Conservation (phyloP, 1,140 invertebrate species). For the Zaprionus davidi region DNA sequence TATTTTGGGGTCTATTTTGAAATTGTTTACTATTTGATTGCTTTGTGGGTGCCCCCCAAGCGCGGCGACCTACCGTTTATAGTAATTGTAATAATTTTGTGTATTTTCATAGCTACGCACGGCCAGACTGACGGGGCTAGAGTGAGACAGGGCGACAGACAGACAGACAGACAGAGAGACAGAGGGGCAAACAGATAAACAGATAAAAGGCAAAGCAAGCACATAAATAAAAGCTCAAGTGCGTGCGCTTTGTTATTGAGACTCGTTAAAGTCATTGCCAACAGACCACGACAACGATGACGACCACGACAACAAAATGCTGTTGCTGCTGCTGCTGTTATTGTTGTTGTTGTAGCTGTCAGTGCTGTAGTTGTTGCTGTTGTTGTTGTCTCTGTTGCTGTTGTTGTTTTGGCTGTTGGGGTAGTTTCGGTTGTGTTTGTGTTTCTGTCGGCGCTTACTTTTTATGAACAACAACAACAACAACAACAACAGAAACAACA, state of each 20-base stretch:
- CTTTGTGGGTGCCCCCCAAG: slow-evolving; percentile 28
- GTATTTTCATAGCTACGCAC: slow-evolving; percentile 52
- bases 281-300: slow-evolving; percentile 54
- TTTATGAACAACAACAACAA: slow-evolving; percentile 71
- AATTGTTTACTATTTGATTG: slow-evolving; percentile 46
- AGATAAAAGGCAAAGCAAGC: slow-evolving; percentile 48
- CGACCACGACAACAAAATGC: slow-evolving; percentile 38
- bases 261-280: slow-evolving; percentile 73
- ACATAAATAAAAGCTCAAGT: slow-evolving; percentile 81
- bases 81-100: slow-evolving; percentile 78
- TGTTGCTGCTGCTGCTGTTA: slow-evolving; percentile 1
- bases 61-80: slow-evolving; percentile 56
- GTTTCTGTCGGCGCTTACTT: slow-evolving; percentile 60
- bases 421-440: slow-evolving; percentile 62
- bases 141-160: slow-evolving; percentile 4
- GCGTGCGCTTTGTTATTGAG: slow-evolving; percentile 82
- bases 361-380: slow-evolving; percentile 11
- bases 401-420: slow-evolving; percentile 47
- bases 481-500: slow-evolving; percentile 39
- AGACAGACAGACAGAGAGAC: background rate
- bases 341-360: slow-evolving; percentile 5
- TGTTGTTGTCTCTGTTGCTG: slow-evolving; percentile 18
- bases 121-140: slow-evolving; percentile 14
- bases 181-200: slow-evolving; percentile 17
- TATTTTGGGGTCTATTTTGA: slow-evolving; percentile 26